Percentiles rank a stretch among this genome's conserved stretches.
phyloP scores from a whole-genome alignment of 2,113 vertebrate species.

The Leuciscus idus region DNA sequence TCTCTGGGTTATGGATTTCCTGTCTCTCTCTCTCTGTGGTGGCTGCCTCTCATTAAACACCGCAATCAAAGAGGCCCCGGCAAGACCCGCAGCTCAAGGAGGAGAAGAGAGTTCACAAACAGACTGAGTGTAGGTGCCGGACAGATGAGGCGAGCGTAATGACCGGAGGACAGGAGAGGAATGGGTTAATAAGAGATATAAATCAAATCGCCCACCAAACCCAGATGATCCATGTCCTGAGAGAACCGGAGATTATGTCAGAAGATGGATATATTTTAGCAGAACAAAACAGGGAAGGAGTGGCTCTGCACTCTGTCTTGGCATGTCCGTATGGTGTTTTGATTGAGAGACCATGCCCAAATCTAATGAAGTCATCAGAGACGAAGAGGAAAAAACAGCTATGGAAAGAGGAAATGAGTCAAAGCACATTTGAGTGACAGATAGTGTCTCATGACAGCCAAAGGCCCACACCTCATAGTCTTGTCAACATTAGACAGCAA shows the following conservation, averaged over 20 bases:
- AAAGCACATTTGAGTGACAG: constrained; percentile 56
- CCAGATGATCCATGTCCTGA: constrained; percentile 23
- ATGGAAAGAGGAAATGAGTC: constrained; percentile 56
- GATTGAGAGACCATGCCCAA: constrained; percentile 51
- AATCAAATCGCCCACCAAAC: constrained; percentile 31
- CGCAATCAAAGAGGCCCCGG: constrained; percentile 58
- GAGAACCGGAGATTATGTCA: constrained; percentile 36
- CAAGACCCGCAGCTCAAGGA: constrained; percentile 50
- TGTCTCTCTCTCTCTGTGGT: constrained; percentile 60
- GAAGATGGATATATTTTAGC: constrained; percentile 17
- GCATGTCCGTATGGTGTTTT: constrained; percentile 45
- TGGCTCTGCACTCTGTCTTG: constrained; percentile 29
- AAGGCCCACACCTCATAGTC: constrained; percentile 57
- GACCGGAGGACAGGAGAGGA: constrained; percentile 41
- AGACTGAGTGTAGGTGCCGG: constrained; percentile 1
- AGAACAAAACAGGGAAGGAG: constrained; percentile 38
- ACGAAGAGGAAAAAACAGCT: constrained; percentile 43
- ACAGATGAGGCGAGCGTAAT: constrained; percentile 28
- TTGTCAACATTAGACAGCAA: constrained; percentile 60
- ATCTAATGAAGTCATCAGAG: constrained; percentile 57
- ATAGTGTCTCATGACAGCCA: constrained; percentile 56
- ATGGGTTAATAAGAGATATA: constrained; percentile 52
- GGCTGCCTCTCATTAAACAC: constrained; percentile 65
- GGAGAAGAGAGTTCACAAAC: constrained; percentile 39
- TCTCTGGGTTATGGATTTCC: constrained; percentile 66